phyloP scores from a whole-genome alignment of 2,888 invertebrate genomes.

The Diaprepes abbreviatus region DNA sequence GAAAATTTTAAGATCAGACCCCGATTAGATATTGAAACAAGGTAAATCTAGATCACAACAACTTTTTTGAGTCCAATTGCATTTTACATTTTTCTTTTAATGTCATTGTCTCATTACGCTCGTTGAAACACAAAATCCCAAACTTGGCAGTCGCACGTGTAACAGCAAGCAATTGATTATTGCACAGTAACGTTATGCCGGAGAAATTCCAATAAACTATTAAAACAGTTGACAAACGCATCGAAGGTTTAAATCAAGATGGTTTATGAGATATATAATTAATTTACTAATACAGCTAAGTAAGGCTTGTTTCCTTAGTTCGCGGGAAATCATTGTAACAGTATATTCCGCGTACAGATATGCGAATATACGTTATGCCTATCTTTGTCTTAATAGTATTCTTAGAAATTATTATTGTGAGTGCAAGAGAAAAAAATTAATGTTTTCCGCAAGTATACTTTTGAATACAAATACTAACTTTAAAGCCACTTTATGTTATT shows the following conservation, averaged over 20 bases:
- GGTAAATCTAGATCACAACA: conserved; percentile 30
- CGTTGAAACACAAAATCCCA: conserved; percentile 51
- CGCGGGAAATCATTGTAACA: conserved; percentile 52
- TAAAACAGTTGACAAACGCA: conserved; percentile 56
- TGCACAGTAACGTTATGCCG: conserved; percentile 51
- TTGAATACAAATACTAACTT: neutral
- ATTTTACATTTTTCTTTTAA: conserved; percentile 35
- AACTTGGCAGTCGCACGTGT: conserved; percentile 55
- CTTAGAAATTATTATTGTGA: conserved; percentile 40
- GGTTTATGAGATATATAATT: conserved; percentile 63
- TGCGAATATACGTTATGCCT: conserved; percentile 45
- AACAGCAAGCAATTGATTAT: conserved; percentile 51
- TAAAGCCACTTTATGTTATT: no score
- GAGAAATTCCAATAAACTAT: conserved; percentile 61
- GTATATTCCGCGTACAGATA: conserved; percentile 50
- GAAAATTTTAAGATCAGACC: no score
- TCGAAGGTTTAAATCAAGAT: conserved; percentile 59
- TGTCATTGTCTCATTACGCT: conserved; percentile 34
- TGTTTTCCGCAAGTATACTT: conserved; percentile 29
- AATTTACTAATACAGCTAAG: conserved; percentile 61
- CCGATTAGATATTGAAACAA: no score
- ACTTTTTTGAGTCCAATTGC: conserved; percentile 29
- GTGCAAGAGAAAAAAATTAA: conserved; percentile 28
- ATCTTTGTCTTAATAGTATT: conserved; percentile 41
- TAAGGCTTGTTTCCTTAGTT: conserved; percentile 59